Percentiles rank a stretch among this genome's conserved stretches.
phyloP scores from a whole-genome alignment of 1,140 invertebrate species.

The Nasonia giraulti region DNA sequence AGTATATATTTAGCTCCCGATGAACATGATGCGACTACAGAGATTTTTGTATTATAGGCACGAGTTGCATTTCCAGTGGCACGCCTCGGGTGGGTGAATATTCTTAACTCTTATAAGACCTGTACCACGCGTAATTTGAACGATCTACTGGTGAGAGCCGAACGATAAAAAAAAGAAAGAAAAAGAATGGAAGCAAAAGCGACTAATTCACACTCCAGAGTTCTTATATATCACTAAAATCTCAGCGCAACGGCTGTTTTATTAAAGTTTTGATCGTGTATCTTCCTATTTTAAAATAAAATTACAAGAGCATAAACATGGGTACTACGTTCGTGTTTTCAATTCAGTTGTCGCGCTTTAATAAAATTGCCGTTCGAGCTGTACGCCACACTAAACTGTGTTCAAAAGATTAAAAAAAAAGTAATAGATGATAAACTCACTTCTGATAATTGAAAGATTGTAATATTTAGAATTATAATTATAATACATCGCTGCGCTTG shows the following conservation, averaged over 20 bases:
- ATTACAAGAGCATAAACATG: not conserved
- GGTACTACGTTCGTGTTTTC: not conserved
- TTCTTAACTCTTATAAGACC: conserved; percentile 61
- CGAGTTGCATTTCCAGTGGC: conserved; percentile 72
- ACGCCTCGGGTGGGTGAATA: conserved; percentile 57
- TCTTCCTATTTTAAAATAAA: conserved; percentile 4
- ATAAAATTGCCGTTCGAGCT: conserved; percentile 68
- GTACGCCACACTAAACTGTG: conserved; percentile 72
- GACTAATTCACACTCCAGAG: conserved; percentile 67
- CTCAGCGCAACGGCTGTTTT: conserved; percentile 65
- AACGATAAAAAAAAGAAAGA: conserved; percentile 9
- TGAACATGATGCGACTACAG: conserved; percentile 6
- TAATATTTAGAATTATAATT: conserved; percentile 49
- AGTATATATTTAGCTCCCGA: not conserved
- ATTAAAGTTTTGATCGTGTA: conserved; percentile 58
- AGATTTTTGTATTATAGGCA: conserved; percentile 28
- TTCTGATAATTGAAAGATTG: conserved; percentile 57
- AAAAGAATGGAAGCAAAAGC: conserved; percentile 57
- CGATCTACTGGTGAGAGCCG: conserved; percentile 48
- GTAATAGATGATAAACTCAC: conserved; percentile 54
- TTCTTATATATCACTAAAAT: conserved; percentile 66
- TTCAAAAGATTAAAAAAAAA: conserved; percentile 67
- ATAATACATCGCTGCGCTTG: conserved; percentile 15
- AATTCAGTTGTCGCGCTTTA: conserved; percentile 36
- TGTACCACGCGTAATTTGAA: conserved; percentile 61